Conservation (phyloP, 2,797 vertebrate species). For the Decapterus maruadsi region DNA sequence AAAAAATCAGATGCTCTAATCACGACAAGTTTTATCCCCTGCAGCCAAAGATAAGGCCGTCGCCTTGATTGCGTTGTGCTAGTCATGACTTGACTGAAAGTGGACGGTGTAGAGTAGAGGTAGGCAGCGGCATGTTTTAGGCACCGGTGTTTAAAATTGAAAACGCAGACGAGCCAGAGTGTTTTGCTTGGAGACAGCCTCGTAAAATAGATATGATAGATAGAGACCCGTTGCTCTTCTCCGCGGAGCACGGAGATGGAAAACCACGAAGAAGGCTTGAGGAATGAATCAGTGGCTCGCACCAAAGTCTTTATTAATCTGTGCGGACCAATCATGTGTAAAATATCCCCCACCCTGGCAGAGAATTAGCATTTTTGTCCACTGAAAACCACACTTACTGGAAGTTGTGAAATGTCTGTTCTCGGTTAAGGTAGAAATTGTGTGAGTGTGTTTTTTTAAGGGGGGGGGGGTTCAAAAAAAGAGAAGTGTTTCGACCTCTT, state of each 20-base stretch:
- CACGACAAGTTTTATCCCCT: constrained; percentile 42
- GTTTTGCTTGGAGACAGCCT: constrained; percentile 42
- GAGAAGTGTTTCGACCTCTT: constrained; percentile 24
- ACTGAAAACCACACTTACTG: constrained; percentile 67
- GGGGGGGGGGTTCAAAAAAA: background rate
- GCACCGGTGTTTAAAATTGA: constrained; percentile 24
- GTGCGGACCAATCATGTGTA: constrained; percentile 47
- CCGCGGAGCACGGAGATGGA: constrained; percentile 15
- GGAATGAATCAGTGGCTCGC: constrained; percentile 54
- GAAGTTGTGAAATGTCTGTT: constrained; percentile 63
- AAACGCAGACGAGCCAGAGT: constrained; percentile 20
- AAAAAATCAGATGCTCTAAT: constrained; percentile 56
- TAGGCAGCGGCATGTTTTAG: constrained; percentile 28
- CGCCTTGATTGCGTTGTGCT: constrained; percentile 37
- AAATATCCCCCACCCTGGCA: constrained; percentile 67
- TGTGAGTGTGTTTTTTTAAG: constrained; percentile 23
- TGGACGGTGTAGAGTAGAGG: background rate
- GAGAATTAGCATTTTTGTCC: constrained; percentile 54
- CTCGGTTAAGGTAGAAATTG: constrained; percentile 51
- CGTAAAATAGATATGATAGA: constrained; percentile 43
- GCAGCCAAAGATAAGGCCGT: constrained; percentile 51
- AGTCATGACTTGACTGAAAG: constrained; percentile 54
- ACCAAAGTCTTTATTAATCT: constrained; percentile 62
- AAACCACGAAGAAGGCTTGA: constrained; percentile 41
- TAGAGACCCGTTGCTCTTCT: constrained; percentile 29